Evolutionary conservation across 92 coral and sea anemone genomes (phyloP).

Genomic region (Metridium senile): DNA sequence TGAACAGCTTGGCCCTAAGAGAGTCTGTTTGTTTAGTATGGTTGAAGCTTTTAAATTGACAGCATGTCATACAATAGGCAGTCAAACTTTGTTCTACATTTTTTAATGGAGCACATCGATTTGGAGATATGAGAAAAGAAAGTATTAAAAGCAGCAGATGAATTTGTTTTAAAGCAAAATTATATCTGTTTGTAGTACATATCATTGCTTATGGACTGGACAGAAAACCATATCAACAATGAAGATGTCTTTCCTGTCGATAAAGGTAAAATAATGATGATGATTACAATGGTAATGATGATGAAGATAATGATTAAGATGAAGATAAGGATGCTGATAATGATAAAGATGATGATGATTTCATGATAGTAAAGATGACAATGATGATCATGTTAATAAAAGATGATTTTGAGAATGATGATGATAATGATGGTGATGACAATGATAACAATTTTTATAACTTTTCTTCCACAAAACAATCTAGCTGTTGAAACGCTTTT

Average conservation of each 20-base stretch:
- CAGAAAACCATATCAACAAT: slow-evolving; percentile 82
- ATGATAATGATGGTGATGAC: background rate
- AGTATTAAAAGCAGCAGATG: too few species aligned
- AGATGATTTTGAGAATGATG: background rate
- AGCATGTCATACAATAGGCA: too few species aligned
- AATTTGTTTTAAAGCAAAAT: too few species aligned
- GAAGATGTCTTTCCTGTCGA: slow-evolving; percentile 93
- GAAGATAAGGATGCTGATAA: background rate
- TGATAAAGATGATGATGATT: background rate
- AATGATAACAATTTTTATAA: too few species aligned
- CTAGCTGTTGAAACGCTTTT: too few species aligned
- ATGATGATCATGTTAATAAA: background rate
- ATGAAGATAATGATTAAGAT: background rate
- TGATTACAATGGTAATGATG: background rate
- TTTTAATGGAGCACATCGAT: too few species aligned
- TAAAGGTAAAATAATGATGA: slow-evolving; percentile 53
- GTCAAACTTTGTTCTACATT: too few species aligned
- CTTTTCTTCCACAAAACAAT: too few species aligned
- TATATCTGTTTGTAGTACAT: background rate
- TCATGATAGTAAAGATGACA: background rate
- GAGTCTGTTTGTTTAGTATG: too few species aligned
- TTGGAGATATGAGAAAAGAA: too few species aligned
- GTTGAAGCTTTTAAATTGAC: too few species aligned
- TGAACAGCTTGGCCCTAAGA: too few species aligned
- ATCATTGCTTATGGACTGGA: slow-evolving; percentile 88